Evolutionary conservation across 2,113 vertebrate genomes (phyloP), one percentile per base, ranked within the genome.

Genomic region (Peromyscus polionotus): DNA sequence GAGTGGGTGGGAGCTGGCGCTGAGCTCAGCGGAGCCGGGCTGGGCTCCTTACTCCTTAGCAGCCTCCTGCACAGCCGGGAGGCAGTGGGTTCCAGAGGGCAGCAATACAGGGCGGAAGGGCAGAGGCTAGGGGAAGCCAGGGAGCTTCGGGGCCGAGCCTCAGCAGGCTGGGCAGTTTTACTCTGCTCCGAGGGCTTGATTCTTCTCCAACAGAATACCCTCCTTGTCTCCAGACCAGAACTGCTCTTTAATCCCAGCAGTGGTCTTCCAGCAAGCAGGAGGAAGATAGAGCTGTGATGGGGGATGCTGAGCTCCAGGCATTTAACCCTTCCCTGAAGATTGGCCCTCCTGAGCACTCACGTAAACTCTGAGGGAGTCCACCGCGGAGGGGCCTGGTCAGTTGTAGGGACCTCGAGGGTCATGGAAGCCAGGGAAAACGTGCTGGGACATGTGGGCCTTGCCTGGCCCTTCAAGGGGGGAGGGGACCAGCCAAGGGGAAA

Each of bases 11-110:
- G 97, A 91, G 95, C 84, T 88, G 91, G 96, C 76, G 0, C 95
- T 22, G 77, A 88, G 94, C 95, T 94, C 90, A 63, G 70, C 80
- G 89, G 90, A 95, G 93, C 92, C 67, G 51, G 93, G 87, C 97
- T 51, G 88, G 10, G n/a, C 93, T 91, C 16, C 93, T 96, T 90
- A 70, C 84, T 95, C 89, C 65, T 70, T 9, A 0, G 54, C 85
- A 33, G 59, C 81, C 89, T 95, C 81, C 67, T 19, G 42, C 59
- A 16, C 65, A 19, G 17, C 0, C 68, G 36, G 17, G 57, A 95
- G 79, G 28, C 59, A 86, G 68, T 17, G 48, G 96, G 93, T 61
- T 85, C 87, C 54, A 33, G 65, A 77, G 73, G 77, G 45, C 76
- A 54, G 5, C 67, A 68, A 81, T 10, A 22, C 28, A 48, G 75